These are phyloP conservation scores for Ceyx melanurus DNA, from an alignment of 2,113 vertebrate species.

Conservation along the genomic window DNA sequence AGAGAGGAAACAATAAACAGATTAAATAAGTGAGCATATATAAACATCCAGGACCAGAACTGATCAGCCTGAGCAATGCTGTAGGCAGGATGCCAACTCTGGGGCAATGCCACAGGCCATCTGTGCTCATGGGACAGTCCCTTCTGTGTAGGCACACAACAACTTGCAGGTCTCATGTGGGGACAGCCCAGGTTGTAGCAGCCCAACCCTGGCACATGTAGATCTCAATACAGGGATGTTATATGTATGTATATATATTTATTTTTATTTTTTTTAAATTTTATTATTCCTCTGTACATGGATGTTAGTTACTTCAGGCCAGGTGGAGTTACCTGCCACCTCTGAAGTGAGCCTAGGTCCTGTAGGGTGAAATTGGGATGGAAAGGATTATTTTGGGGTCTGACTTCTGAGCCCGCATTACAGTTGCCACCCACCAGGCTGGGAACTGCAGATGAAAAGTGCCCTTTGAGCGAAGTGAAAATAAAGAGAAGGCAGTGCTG, in stretches of 20 bases:
- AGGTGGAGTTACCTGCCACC: neutral
- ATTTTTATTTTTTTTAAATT: too few relatives aligned
- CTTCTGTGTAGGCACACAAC: neutral
- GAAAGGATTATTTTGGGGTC: neutral
- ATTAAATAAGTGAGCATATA: neutral
- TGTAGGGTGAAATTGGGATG: neutral
- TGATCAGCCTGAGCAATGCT: neutral
- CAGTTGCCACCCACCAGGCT: slow-evolving; percentile 10
- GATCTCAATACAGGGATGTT: neutral
- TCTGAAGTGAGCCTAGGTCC: neutral
- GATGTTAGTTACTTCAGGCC: neutral
- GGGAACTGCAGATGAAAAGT: slow-evolving; percentile 14
- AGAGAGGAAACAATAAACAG: neutral
- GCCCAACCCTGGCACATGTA: neutral
- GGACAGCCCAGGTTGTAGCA: fast-evolving
- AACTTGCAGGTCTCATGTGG: neutral
- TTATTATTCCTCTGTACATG: neutral
- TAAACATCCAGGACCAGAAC: neutral
- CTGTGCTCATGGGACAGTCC: neutral
- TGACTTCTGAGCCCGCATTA: neutral
- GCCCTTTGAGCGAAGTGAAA: slow-evolving; percentile 41
- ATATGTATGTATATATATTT: too few relatives aligned
- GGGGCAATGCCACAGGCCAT: neutral
- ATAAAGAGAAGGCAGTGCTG: slow-evolving; percentile 42
- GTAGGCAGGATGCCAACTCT: neutral